These are phyloP conservation scores for Volucella inflata DNA, from an alignment of 2,888 invertebrate genomes.

Conservation along the genomic window DNA sequence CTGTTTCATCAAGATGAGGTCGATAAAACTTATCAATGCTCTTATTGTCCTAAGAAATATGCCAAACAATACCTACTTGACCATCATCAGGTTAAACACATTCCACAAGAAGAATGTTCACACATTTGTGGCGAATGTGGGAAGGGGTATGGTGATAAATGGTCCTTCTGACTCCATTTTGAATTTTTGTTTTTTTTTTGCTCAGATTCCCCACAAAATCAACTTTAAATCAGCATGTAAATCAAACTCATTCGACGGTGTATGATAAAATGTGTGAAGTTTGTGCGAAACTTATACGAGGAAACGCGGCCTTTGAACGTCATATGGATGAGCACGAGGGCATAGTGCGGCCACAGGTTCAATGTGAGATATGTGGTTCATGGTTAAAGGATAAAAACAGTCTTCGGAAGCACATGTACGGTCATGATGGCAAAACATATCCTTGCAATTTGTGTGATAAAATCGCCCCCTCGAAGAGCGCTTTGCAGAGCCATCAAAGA, in stretches of 20 bases:
- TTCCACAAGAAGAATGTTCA: constrained; percentile 61
- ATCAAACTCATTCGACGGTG: constrained; percentile 72
- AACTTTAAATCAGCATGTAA: constrained; percentile 65
- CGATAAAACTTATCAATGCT: constrained; percentile 70
- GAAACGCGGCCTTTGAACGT: constrained; percentile 76
- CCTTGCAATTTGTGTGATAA: constrained; percentile 77
- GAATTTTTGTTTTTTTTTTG: not conserved
- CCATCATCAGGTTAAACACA: constrained; percentile 73
- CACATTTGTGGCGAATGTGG: constrained; percentile 75
- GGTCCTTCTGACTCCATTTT: constrained; percentile 30
- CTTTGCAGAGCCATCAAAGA: constrained; percentile 76
- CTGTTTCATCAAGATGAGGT: constrained; percentile 75
- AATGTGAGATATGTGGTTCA: constrained; percentile 76
- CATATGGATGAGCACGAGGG: constrained; percentile 76
- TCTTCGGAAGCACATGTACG: constrained; percentile 76
- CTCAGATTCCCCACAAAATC: constrained; percentile 72
- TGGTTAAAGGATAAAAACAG: constrained; percentile 77
- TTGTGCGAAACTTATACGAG: constrained; percentile 77
- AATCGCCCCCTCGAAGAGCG: constrained; percentile 75
- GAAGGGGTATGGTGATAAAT: constrained; percentile 76
- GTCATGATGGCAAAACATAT: constrained; percentile 73
- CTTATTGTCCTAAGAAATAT: constrained; percentile 76
- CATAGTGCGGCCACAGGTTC: constrained; percentile 76
- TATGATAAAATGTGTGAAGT: constrained; percentile 77
- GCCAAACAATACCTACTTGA: constrained; percentile 76